Evolutionary conservation across 1,140 invertebrate genomes (phyloP).

Genomic region (Telenomus remus): DNA sequence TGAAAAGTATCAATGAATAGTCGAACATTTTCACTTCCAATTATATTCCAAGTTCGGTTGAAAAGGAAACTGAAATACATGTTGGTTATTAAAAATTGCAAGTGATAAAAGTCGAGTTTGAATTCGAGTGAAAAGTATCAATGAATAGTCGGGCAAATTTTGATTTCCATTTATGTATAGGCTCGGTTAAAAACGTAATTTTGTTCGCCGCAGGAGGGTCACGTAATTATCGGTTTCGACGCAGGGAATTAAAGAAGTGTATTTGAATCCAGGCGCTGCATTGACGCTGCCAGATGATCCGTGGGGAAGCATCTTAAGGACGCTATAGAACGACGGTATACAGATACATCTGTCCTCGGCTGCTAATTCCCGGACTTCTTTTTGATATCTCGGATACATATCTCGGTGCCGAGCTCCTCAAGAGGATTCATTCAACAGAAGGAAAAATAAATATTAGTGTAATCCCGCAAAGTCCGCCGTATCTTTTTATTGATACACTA

Average conservation of each 20-base stretch:
- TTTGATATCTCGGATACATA: constrained; percentile 51
- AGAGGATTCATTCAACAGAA: constrained; percentile 56
- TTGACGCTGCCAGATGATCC: constrained; percentile 55
- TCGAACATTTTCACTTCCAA: too few species aligned
- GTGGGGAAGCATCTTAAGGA: constrained; percentile 56
- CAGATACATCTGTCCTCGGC: constrained; percentile 55
- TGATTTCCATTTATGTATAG: neutral
- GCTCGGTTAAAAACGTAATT: constrained; percentile 15
- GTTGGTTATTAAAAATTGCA: too few species aligned
- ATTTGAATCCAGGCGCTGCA: constrained; percentile 54
- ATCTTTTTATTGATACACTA: neutral
- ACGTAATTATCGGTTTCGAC: constrained; percentile 53
- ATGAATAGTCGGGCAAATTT: too few species aligned
- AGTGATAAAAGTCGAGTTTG: too few species aligned
- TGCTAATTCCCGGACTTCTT: constrained; percentile 56
- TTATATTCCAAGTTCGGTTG: too few species aligned
- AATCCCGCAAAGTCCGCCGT: constrained; percentile 28
- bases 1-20: too few species aligned
- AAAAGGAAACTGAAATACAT: too few species aligned
- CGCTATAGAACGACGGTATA: constrained; percentile 37
- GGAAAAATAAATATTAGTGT: constrained; percentile 60
- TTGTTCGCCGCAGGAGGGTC: constrained; percentile 30
- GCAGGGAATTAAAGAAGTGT: constrained; percentile 58
- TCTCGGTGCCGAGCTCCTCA: constrained; percentile 36
- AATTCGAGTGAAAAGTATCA: too few species aligned